Conservation (phyloP, 2,888 invertebrate species). For the Dryadula phaetusa region DNA sequence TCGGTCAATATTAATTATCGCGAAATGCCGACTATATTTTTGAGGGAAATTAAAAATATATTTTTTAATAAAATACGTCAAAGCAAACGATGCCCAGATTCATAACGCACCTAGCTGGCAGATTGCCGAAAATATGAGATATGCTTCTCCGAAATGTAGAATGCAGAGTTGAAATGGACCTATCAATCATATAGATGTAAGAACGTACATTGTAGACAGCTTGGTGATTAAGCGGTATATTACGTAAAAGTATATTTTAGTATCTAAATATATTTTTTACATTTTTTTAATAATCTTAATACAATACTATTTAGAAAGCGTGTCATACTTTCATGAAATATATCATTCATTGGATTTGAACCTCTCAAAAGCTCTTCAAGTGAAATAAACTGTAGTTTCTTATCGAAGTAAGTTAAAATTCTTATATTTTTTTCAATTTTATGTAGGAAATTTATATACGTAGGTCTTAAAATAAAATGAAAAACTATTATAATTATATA, state of each 20-base stretch:
- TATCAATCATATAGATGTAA: conserved; percentile 46
- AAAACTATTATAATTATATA: too few relatives aligned
- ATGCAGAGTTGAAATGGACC: conserved; percentile 44
- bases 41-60: conserved; percentile 11
- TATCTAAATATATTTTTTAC: conserved; percentile 9
- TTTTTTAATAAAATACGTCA: conserved; percentile 14
- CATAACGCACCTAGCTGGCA: conserved; percentile 44
- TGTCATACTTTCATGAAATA: too few relatives aligned
- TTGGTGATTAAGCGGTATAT: conserved; percentile 45
- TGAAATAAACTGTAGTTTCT: too few relatives aligned
- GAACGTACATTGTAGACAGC: conserved; percentile 42
- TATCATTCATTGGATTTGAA: too few relatives aligned
- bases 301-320: too few relatives aligned
- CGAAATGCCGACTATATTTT: conserved; percentile 46
- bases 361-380: too few relatives aligned
- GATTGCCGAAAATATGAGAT: conserved; percentile 49
- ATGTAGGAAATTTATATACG: too few relatives aligned
- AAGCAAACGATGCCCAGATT: conserved; percentile 30
- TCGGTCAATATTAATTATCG: conserved; percentile 62
- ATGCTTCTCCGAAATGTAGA: conserved; percentile 43
- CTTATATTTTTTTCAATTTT: too few relatives aligned
- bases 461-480: too few relatives aligned
- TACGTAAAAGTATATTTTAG: conserved; percentile 34
- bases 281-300: not conserved
- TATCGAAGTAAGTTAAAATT: too few relatives aligned